Conservation (phyloP, 2,797 vertebrate genomes). For the Adrianichthys oophorus region DNA sequence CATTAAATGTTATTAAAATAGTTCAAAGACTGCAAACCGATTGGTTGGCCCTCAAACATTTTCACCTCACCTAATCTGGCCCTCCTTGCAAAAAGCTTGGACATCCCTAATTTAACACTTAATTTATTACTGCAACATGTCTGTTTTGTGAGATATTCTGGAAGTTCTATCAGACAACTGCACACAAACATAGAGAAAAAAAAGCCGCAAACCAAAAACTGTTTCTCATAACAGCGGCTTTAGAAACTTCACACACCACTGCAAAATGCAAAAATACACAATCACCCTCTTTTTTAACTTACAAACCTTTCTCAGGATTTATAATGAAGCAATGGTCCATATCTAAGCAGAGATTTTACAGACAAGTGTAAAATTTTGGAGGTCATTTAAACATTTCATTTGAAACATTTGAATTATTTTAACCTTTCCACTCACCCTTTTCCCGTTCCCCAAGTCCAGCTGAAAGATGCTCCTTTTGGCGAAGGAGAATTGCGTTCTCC, state of each 20-base stretch:
- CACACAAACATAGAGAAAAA: too few species aligned
- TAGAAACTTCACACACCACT: conserved; percentile 58
- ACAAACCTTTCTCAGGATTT: conserved; percentile 79
- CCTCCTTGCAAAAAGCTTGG: too few species aligned
- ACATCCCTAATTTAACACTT: too few species aligned
- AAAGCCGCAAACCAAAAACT: too few species aligned
- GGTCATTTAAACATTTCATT: conserved; percentile 19
- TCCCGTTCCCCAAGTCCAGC: conserved; percentile 78
- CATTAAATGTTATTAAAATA: too few species aligned
- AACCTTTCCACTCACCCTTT: conserved; percentile 72
- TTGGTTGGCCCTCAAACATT: too few species aligned
- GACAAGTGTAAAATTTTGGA: conserved; percentile 24
- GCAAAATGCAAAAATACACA: conserved; percentile 55
- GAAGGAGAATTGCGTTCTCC: conserved; percentile 71
- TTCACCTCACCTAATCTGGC: too few species aligned
- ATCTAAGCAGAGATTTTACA: conserved; percentile 65
- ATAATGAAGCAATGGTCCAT: conserved; percentile 68
- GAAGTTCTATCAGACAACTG: too few species aligned
- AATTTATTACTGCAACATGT: too few species aligned
- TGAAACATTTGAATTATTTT: neutral
- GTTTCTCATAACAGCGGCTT: conserved; percentile 15
- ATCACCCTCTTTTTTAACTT: conserved; percentile 54
- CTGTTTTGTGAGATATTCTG: too few species aligned
- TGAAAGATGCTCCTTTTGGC: conserved; percentile 76
- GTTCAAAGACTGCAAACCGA: too few species aligned